Evolutionary conservation across 2,888 invertebrate species (phyloP).

Genomic region (Oxyscelio sp.): DNA sequence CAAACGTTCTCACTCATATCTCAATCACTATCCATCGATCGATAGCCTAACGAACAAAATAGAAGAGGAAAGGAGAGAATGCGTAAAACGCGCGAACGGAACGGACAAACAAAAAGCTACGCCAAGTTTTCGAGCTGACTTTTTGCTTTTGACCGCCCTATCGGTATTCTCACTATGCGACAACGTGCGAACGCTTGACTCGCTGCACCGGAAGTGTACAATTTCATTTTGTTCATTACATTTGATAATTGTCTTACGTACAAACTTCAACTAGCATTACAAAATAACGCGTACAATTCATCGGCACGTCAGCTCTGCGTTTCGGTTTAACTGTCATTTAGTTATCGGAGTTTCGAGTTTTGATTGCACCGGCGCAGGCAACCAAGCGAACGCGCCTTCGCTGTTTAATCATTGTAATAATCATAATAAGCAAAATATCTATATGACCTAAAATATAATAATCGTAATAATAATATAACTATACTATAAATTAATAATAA

Average conservation of each 20-base stretch:
- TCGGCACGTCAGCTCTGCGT: background rate
- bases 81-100: conserved; percentile 18
- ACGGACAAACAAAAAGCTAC: conserved; percentile 37
- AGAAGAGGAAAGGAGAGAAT: conserved; percentile 51
- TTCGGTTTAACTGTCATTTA: background rate
- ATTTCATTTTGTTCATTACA: conserved; percentile 6
- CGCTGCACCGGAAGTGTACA: conserved; percentile 5
- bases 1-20: conserved; percentile 85
- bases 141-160: conserved; percentile 16
- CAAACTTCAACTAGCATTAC: background rate
- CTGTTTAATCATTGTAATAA: conserved; percentile 29
- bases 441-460: conserved; percentile 61
- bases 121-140: conserved; percentile 12
- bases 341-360: conserved; percentile 15
- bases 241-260: background rate
- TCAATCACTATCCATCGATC: conserved; percentile 83
- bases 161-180: conserved; percentile 43
- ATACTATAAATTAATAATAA: conserved; percentile 63
- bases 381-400: conserved; percentile 44
- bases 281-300: background rate
- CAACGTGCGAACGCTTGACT: conserved; percentile 32
- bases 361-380: conserved; percentile 12
- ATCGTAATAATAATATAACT: conserved; percentile 59
- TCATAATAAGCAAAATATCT: conserved; percentile 60
- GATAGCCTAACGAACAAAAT: conserved; percentile 66